Base-by-base conservation (phyloP, 1,140 invertebrate genomes). In the Drosophila pachea region DNA sequence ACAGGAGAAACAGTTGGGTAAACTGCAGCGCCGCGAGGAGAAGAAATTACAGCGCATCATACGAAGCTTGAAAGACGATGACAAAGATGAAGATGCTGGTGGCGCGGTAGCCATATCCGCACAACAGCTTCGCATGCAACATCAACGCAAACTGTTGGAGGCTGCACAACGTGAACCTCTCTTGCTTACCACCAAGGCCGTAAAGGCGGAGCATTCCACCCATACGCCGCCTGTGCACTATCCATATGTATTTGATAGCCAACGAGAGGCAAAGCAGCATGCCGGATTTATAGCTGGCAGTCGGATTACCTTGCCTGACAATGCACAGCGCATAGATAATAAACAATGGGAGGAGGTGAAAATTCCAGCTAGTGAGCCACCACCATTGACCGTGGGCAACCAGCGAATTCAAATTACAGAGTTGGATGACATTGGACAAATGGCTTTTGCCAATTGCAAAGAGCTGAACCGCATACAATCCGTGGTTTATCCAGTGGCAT, bases 391-490 rank as follows among this genome's bases (percentile, higher is more conserved):
- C 63, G 91, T 97, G 49, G 93, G 94, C 2, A 93, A 94, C 59
- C 91, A 93, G 55, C 91, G 93, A 22, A 91, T 97, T n/a, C 90
- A 91, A 47, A 93, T 98, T 66, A 90, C 91, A 0, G 90, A 92
- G 7, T 90, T 98, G 66, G 97, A 98, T 91, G 92, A 96, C 91
- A 93, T 97, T 62, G 97, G 95, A 0, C 93, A 95, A 91, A 92
- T 94, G 89, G 96, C 95, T 0, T 99, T 99, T 86, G 92, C 93
- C 74, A 95, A 95, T 71, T 95, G 97, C 33, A 94, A 95, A 87
- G 91, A 92, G 49, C 91, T 99, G 11, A 99, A 99, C 91, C 91
- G 94, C 59, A 99, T 99, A 69, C 98, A 99, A 89, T 97, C 96
- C 0, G 94, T 99, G 52, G 98, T 99, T 0, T 99, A 95, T 90